Conservation (phyloP, 2,113 vertebrate species). For the Psittacara wagleri region DNA sequence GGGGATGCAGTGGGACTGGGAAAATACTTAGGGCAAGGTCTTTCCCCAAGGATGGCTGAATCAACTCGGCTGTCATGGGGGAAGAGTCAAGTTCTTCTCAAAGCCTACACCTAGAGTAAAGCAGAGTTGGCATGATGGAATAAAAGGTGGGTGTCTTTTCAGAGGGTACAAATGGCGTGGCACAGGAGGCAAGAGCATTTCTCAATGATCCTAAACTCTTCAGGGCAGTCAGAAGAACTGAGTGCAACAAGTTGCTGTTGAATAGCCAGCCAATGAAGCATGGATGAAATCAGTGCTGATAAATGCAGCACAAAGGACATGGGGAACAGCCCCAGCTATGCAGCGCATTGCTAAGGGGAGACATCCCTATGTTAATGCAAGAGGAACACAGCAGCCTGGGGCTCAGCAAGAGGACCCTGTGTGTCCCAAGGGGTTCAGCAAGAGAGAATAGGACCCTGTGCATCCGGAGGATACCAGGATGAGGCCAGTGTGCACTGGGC, state of each 20-base stretch:
- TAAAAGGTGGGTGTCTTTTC: neutral
- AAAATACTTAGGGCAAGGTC: neutral
- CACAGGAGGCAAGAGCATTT: neutral
- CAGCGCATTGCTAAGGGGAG: fast-evolving
- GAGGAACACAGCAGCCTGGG: neutral
- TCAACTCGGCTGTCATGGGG: neutral
- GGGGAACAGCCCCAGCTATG: neutral
- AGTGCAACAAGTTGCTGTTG: neutral
- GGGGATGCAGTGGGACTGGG: neutral
- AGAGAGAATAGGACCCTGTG: fast-evolving
- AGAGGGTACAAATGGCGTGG: neutral
- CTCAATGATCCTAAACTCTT: neutral
- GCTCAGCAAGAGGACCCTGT: neutral
- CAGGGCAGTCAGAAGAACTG: neutral
- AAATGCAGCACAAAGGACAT: neutral
- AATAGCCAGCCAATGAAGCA: neutral
- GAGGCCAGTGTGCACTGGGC: neutral
- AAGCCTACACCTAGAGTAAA: neutral
- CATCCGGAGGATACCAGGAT: neutral
- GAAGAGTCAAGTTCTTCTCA: neutral
- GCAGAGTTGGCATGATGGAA: neutral
- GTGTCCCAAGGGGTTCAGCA: neutral
- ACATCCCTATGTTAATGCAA: too few relatives aligned
- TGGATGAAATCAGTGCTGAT: neutral
- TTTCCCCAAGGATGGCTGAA: neutral